These are phyloP conservation scores for Amyelois transitella DNA, from an alignment of 1,140 invertebrate genomes.

Conservation along the genomic window DNA sequence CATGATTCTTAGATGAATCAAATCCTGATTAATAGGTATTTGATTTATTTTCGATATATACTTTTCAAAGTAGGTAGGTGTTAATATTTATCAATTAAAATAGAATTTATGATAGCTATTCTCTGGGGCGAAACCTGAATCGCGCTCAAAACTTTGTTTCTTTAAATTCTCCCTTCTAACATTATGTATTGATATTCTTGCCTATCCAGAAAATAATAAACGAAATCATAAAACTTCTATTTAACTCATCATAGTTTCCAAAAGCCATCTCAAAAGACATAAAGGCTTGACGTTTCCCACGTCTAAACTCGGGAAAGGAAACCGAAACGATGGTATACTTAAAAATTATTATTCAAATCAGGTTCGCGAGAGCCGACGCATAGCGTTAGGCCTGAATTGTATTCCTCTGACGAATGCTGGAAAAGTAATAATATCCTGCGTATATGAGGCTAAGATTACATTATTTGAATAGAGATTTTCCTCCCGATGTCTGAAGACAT, in stretches of 20 bases:
- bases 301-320: slow-evolving; percentile 57
- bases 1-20: background rate
- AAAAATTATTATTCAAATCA: slow-evolving; percentile 73
- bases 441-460: slow-evolving; percentile 28
- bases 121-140: too few relatives aligned
- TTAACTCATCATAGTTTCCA: too few relatives aligned
- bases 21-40: background rate
- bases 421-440: slow-evolving; percentile 37
- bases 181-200: too few relatives aligned
- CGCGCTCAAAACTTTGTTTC: too few relatives aligned
- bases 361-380: slow-evolving; percentile 42
- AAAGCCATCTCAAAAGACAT: slow-evolving; percentile 45
- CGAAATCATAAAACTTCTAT: too few relatives aligned
- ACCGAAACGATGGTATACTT: slow-evolving; percentile 60
- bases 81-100: too few relatives aligned
- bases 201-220: too few relatives aligned
- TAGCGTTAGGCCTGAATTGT: slow-evolving; percentile 63
- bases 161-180: too few relatives aligned
- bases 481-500: slow-evolving; percentile 6
- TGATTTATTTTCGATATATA: too few relatives aligned
- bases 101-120: too few relatives aligned
- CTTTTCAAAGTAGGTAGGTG: too few relatives aligned
- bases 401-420: slow-evolving; percentile 44
- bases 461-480: slow-evolving; percentile 27
- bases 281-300: slow-evolving; percentile 65